Evolutionary conservation across 2,888 invertebrate species (phyloP), one percentile per base, ranked within the genome.

Genomic region (Cataglyphis altisquamis): DNA sequence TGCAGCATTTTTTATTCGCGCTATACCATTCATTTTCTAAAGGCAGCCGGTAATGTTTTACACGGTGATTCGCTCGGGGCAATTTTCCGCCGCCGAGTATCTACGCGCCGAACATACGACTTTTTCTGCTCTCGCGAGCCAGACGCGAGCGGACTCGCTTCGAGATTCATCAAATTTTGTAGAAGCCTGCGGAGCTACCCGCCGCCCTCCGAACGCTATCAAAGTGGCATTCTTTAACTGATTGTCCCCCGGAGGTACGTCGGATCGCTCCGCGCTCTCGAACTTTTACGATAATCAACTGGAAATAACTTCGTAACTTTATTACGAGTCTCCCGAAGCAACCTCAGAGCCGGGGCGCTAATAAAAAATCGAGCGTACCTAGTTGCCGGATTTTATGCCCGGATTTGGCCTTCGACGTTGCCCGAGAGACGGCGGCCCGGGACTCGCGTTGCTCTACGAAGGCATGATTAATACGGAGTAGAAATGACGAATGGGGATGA

Each of bases 231-330:
- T 92, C 92, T 92, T 93, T 91, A 92, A 93, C 91, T 92, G 92
- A 93, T 93, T 91, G 91, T 89, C 91, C 90, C 92, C 91, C 88
- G 90, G 91, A 91, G 92, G 91, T 90, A 91, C 90, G 87, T 86
- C 84, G 90, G 90, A 91, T 90, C 87, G 91, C 88, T 72, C 81
- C 41, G 77, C 84, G 86, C 86, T 87, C 88, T 85, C 90, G 81
- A 91, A 93, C 92, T 92, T 93, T 92, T 92, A 92, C 92, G 93
- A 92, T 92, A 93, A 93, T 93, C 93, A 92, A 93, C 91, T 91
- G 92, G 92, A 91, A 92, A 93, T 92, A 92, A 92, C 91, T 93
- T 92, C 90, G 92, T 92, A 92, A 93, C 93, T 93, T 92, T 93
- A 92, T 93, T 92, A 91, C 89, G 88, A 80, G 87, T 89, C 91